Conservation (phyloP, 2,888 invertebrate species). For the Lochmaea crataegi region DNA sequence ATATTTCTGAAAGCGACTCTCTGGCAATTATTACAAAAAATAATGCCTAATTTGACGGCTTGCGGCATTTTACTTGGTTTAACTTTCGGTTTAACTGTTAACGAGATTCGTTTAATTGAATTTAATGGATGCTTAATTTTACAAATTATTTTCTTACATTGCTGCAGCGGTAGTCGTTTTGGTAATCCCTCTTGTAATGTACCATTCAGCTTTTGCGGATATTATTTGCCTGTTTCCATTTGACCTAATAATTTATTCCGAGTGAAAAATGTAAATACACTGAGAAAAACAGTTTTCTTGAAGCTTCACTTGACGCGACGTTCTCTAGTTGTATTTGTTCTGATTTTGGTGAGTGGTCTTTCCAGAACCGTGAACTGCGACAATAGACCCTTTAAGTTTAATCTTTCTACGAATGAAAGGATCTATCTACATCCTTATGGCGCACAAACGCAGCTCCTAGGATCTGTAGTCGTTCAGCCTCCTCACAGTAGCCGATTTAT, state of each 20-base stretch:
- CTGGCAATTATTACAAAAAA: conserved; percentile 36
- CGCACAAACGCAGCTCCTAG: no score
- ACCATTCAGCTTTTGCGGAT: neutral
- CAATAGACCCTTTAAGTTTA: no score
- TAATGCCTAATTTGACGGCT: conserved; percentile 35
- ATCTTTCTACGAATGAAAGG: no score
- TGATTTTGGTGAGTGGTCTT: no score
- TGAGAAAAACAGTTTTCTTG: neutral
- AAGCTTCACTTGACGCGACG: neutral
- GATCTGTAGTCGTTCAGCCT: no score
- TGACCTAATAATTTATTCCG: neutral
- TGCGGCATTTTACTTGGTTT: conserved; percentile 26
- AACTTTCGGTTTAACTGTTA: conserved; percentile 30
- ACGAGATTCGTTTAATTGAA: conserved; percentile 36
- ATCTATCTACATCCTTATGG: no score
- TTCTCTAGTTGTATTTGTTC: no score
- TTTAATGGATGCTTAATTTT: conserved; percentile 36
- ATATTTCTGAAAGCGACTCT: conserved; percentile 31
- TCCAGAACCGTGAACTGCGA: no score
- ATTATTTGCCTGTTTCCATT: neutral
- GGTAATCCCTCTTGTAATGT: conserved; percentile 11
- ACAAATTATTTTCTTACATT: conserved; percentile 35
- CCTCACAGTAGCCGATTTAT: no score
- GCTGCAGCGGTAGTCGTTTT: conserved; percentile 19
- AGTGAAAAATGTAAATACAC: neutral